phyloP scores from a whole-genome alignment of 1,140 invertebrate species.

The Temnothorax nylanderi region DNA sequence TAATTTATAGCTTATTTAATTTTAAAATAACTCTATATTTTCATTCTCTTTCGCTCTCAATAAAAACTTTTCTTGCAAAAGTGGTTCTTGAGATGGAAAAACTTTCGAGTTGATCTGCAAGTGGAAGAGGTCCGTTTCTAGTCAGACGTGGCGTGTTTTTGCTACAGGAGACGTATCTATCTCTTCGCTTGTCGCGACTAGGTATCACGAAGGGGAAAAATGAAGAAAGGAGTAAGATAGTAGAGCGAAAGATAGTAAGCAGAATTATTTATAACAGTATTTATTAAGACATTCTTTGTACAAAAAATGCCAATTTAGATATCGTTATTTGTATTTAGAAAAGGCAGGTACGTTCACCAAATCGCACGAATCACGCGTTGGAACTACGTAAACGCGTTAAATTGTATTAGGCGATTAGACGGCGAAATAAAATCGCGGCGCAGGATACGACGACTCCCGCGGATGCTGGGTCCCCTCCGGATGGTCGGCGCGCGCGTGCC shows the following conservation, averaged over 20 bases:
- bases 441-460: neutral
- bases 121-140: neutral
- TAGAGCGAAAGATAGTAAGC: neutral
- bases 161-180: too few relatives aligned
- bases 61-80: neutral
- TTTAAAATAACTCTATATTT: neutral
- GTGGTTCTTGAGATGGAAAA: neutral
- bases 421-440: neutral
- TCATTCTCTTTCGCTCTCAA: neutral
- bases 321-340: neutral
- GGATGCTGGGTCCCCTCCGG: slow-evolving; percentile 16
- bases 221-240: neutral
- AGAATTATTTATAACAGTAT: neutral
- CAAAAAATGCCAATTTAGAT: neutral
- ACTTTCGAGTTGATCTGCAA: neutral
- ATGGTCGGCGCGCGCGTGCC: slow-evolving; percentile 76
- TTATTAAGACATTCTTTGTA: neutral
- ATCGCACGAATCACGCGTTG: neutral
- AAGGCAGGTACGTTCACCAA: neutral
- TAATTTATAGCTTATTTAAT: neutral
- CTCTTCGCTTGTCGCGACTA: neutral
- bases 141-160: neutral
- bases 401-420: neutral
- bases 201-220: neutral
- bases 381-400: neutral